phyloP scores from a whole-genome alignment of 1,140 invertebrate species.

The Drosophila kurseongensis region DNA sequence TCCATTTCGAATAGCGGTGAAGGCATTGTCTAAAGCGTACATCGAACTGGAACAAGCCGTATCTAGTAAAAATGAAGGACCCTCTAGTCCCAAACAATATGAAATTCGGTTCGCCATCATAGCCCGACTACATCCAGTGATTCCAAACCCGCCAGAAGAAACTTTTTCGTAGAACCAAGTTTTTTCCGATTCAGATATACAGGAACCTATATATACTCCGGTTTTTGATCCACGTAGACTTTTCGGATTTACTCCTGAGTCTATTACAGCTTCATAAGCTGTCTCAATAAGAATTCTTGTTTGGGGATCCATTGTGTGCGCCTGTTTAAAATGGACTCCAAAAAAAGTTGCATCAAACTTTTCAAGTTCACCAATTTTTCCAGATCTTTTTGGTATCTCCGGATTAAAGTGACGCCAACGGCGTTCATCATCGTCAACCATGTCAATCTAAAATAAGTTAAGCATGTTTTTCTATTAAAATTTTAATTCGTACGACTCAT shows the following conservation, averaged over 20 bases:
- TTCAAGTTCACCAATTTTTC: slow-evolving; percentile 87
- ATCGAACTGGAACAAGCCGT: slow-evolving; percentile 96
- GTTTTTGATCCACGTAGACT: slow-evolving; percentile 89
- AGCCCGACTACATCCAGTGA: slow-evolving; percentile 93
- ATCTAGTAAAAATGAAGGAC: slow-evolving; percentile 93
- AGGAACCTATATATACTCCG: slow-evolving; percentile 91
- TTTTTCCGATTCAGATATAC: slow-evolving; percentile 90
- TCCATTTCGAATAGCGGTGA: slow-evolving; percentile 90
- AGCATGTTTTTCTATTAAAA: no score
- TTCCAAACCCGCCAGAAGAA: slow-evolving; percentile 86
- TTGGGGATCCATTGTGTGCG: slow-evolving; percentile 86
- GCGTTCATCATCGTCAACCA: slow-evolving; percentile 90
- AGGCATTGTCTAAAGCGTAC: slow-evolving; percentile 93
- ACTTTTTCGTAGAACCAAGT: slow-evolving; percentile 89
- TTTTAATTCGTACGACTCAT: no score
- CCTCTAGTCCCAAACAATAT: slow-evolving; percentile 89
- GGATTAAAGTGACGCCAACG: slow-evolving; percentile 90
- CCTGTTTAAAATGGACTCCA: slow-evolving; percentile 85
- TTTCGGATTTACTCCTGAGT: slow-evolving; percentile 84
- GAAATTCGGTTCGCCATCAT: slow-evolving; percentile 97
- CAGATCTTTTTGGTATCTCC: slow-evolving; percentile 89
- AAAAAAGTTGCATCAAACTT: slow-evolving; percentile 87
- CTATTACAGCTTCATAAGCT: slow-evolving; percentile 85
- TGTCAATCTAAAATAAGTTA: slow-evolving; percentile 85
- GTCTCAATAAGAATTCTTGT: slow-evolving; percentile 85